Conservation (phyloP, 2,888 invertebrate genomes). For the Nephrotoma appendiculata region DNA sequence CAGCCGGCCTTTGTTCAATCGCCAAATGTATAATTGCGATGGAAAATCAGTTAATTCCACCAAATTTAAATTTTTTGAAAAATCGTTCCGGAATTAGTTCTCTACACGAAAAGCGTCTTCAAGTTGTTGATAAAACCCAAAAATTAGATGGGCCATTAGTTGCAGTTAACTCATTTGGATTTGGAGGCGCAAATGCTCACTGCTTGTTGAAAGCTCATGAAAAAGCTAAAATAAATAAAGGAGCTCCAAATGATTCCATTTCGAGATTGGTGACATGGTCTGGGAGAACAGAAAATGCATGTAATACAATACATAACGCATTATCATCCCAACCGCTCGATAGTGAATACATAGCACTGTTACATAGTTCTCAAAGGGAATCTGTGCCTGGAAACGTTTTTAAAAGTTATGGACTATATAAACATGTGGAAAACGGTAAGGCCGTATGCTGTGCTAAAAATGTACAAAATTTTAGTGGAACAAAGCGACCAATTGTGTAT, state of each 20-base stretch:
- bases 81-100: constrained; percentile 48
- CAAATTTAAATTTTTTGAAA: constrained; percentile 64
- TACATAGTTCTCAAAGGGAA: constrained; percentile 43
- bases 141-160: constrained; percentile 60
- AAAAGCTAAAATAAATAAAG: constrained; percentile 35
- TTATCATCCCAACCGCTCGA: constrained; percentile 46
- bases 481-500: constrained; percentile 49
- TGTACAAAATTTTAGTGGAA: constrained; percentile 44
- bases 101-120: constrained; percentile 43
- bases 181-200: constrained; percentile 73
- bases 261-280: constrained; percentile 61
- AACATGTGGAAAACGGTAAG: constrained; percentile 16
- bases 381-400: constrained; percentile 51
- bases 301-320: constrained; percentile 47
- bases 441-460: constrained; percentile 36
- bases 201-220: constrained; percentile 20
- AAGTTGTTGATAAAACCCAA: constrained; percentile 58
- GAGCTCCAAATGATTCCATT: constrained; percentile 45
- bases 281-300: constrained; percentile 66
- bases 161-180: constrained; percentile 85
- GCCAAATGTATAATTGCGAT: constrained; percentile 72
- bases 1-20: constrained; percentile 67
- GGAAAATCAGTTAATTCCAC: constrained; percentile 64
- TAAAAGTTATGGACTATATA: constrained; percentile 53
- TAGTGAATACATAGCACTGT: constrained; percentile 42